phyloP scores from a whole-genome alignment of 2,113 vertebrate genomes.

The Rhinogobius similis region DNA sequence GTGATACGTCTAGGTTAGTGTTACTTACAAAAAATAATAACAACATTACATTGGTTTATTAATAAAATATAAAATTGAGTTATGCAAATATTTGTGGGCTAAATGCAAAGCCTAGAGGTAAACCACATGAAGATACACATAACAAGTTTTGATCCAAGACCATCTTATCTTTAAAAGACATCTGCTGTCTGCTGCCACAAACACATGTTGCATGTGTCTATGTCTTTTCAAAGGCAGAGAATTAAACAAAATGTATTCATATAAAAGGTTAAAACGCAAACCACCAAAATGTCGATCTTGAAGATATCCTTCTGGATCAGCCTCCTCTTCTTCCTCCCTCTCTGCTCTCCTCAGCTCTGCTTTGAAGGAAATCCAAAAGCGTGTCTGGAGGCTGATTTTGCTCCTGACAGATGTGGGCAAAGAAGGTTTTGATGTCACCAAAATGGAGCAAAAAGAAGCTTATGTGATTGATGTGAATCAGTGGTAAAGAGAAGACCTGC shows the following conservation, averaged over 20 bases:
- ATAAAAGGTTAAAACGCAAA: background rate
- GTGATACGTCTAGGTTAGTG: too few relatives aligned
- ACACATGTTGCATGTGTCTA: too few relatives aligned
- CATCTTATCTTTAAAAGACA: too few relatives aligned
- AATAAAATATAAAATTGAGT: too few relatives aligned
- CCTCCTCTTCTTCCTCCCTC: constrained; percentile 48
- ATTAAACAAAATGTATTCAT: background rate
- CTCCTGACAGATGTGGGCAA: constrained; percentile 74
- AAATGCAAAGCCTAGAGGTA: background rate
- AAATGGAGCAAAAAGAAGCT: constrained; percentile 71
- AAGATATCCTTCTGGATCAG: background rate
- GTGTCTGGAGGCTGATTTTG: constrained; percentile 67
- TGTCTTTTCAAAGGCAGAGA: too few relatives aligned
- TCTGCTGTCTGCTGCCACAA: too few relatives aligned
- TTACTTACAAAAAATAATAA: too few relatives aligned
- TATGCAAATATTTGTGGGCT: background rate
- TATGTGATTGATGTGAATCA: constrained; percentile 70
- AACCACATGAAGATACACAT: background rate
- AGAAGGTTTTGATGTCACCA: constrained; percentile 79
- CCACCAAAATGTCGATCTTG: background rate
- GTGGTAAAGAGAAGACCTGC: constrained; percentile 78
- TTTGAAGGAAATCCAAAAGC: constrained; percentile 40
- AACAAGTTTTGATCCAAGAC: too few relatives aligned
- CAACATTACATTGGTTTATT: too few relatives aligned
- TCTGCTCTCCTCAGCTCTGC: constrained; percentile 39